Conservation (phyloP, 2,113 vertebrate species). For the Chaetura pelagica region DNA sequence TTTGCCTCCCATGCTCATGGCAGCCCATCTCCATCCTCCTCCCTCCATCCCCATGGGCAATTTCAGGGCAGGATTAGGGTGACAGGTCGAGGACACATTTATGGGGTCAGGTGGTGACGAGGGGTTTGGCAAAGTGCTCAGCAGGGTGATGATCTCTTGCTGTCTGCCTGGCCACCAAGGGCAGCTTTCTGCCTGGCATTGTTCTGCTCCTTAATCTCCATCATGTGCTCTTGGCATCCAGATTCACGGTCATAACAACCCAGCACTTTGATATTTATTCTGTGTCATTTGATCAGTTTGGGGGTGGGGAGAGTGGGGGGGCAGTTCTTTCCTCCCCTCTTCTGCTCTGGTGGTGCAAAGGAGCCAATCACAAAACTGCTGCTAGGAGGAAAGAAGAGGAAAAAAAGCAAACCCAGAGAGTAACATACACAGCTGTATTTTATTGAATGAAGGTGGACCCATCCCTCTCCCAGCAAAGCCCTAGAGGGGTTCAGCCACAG, state of each 20-base stretch:
- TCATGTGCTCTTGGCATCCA: slow-evolving; percentile 14
- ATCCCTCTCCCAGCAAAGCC: background rate
- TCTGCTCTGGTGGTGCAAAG: background rate
- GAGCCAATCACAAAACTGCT: slow-evolving; percentile 58
- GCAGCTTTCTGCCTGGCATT: slow-evolving; percentile 38
- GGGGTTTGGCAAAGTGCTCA: background rate
- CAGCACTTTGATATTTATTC: background rate
- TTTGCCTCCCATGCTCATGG: background rate
- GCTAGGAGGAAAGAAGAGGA: background rate
- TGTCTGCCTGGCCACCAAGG: background rate
- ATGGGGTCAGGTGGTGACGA: background rate
- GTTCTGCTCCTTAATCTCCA: slow-evolving; percentile 9
- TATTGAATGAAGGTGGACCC: background rate
- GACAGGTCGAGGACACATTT: rapidly evolving
- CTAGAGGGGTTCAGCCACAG: background rate
- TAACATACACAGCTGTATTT: background rate
- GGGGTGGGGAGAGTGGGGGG: background rate
- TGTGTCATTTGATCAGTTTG: background rate
- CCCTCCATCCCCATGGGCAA: rapidly evolving
- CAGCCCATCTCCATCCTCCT: background rate
- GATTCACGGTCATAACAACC: background rate
- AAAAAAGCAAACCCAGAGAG: background rate
- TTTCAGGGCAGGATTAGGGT: background rate
- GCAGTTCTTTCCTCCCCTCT: background rate
- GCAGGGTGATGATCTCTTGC: rapidly evolving